These are phyloP conservation scores for Mylabris phalerata DNA, from an alignment of 1,140 invertebrate species.

Conservation along the genomic window DNA sequence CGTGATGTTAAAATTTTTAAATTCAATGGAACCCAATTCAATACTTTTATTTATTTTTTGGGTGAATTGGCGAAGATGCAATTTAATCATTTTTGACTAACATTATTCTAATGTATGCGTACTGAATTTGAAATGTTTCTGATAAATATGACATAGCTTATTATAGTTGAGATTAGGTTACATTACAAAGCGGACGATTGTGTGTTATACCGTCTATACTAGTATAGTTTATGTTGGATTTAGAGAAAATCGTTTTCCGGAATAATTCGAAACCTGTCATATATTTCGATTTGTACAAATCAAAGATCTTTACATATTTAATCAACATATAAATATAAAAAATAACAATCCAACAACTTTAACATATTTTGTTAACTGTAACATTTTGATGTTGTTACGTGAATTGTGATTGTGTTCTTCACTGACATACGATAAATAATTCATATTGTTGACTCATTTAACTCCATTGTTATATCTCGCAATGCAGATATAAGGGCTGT, in stretches of 20 bases:
- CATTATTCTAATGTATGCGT: slow-evolving; percentile 15
- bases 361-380: no score
- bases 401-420: no score
- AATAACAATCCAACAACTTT: no score
- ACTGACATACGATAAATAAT: slow-evolving; percentile 8
- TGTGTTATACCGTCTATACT: slow-evolving; percentile 11
- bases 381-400: no score
- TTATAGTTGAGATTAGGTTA: slow-evolving; percentile 14
- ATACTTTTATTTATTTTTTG: no score
- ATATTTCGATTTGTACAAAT: slow-evolving; percentile 10
- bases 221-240: slow-evolving; percentile 15
- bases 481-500: slow-evolving; percentile 10
- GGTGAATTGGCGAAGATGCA: slow-evolving; percentile 1
- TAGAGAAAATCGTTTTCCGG: slow-evolving; percentile 16
- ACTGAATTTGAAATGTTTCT: slow-evolving; percentile 17
- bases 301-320: slow-evolving; percentile 5
- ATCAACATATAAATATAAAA: no score
- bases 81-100: slow-evolving; percentile 6
- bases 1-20: background rate
- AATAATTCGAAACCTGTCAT: slow-evolving; percentile 11
- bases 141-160: slow-evolving; percentile 16
- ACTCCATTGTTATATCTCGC: slow-evolving; percentile 14
- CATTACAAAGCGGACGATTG: slow-evolving; percentile 8
- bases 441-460: slow-evolving; percentile 12
- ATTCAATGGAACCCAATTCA: no score